Evolutionary conservation across 2,113 vertebrate genomes (phyloP).

Genomic region (Gavia stellata): DNA sequence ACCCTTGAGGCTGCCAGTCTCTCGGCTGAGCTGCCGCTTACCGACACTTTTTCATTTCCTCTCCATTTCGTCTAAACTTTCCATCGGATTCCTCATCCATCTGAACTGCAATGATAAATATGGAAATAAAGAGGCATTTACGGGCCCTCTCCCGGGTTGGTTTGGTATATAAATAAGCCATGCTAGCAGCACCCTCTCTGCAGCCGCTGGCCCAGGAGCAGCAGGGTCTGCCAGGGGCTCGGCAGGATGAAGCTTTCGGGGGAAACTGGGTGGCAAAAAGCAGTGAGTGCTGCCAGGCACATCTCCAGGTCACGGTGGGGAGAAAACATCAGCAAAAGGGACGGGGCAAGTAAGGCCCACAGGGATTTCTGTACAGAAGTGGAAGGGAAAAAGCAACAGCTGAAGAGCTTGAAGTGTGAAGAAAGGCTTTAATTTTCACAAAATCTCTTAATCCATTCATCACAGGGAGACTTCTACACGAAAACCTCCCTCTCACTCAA

Average conservation of each 20-base stretch:
- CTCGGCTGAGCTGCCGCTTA: background rate
- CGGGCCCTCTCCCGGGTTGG: background rate
- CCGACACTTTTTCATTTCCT: background rate
- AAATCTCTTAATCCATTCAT: background rate
- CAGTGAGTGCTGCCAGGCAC: background rate
- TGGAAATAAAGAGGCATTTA: constrained; percentile 7
- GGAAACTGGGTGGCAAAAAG: background rate
- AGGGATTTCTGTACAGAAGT: background rate
- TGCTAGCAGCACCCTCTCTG: background rate
- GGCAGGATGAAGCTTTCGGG: background rate
- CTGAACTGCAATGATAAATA: background rate
- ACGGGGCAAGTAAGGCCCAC: background rate
- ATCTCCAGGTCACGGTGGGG: background rate
- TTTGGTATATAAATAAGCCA: background rate
- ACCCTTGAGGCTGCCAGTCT: background rate
- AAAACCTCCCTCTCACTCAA: background rate
- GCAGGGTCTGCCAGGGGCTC: background rate
- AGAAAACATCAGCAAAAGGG: background rate
- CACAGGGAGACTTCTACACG: background rate
- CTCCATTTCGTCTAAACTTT: background rate
- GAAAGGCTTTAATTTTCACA: constrained; percentile 9
- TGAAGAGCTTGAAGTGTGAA: background rate
- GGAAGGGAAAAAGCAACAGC: background rate
- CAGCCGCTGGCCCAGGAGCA: background rate
- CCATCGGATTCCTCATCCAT: background rate